These are phyloP conservation scores for Malthinus seriepunctatus DNA, from an alignment of 2,888 invertebrate species.

Conservation along the genomic window DNA sequence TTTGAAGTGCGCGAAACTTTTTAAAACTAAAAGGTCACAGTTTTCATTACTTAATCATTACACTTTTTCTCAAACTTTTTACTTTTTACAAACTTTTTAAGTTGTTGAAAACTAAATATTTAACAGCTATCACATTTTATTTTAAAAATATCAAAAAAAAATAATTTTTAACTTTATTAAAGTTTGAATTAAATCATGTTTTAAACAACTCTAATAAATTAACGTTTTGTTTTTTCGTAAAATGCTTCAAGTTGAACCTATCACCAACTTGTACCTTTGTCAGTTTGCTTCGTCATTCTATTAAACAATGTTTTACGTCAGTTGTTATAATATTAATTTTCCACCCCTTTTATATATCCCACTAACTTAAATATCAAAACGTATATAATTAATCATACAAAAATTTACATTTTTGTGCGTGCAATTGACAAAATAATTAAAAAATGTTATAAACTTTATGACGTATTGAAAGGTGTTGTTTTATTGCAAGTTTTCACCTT, in stretches of 20 bases:
- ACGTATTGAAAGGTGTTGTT: too few species aligned
- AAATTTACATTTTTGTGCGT: too few species aligned
- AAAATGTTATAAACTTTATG: too few species aligned
- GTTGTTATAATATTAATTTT: too few species aligned
- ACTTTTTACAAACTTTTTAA: not conserved
- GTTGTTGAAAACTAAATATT: not conserved
- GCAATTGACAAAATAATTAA: too few species aligned
- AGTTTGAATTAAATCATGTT: not conserved
- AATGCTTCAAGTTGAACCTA: not conserved
- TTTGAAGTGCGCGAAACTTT: not conserved
- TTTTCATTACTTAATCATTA: too few species aligned
- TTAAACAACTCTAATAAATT: not conserved
- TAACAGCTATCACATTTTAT: not conserved
- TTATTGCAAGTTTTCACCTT: too few species aligned
- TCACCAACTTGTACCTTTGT: not conserved
- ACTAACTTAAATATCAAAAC: too few species aligned
- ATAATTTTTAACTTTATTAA: not conserved
- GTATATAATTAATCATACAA: too few species aligned
- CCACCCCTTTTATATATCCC: too few species aligned
- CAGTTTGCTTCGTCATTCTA: not conserved
- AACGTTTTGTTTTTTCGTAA: not conserved
- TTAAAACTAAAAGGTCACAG: not conserved
- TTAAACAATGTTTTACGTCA: not conserved
- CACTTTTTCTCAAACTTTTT: too few species aligned
- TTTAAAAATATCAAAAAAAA: not conserved